Evolutionary conservation across 2,113 vertebrate genomes (phyloP).

Genomic region (Pungitius pungitius): DNA sequence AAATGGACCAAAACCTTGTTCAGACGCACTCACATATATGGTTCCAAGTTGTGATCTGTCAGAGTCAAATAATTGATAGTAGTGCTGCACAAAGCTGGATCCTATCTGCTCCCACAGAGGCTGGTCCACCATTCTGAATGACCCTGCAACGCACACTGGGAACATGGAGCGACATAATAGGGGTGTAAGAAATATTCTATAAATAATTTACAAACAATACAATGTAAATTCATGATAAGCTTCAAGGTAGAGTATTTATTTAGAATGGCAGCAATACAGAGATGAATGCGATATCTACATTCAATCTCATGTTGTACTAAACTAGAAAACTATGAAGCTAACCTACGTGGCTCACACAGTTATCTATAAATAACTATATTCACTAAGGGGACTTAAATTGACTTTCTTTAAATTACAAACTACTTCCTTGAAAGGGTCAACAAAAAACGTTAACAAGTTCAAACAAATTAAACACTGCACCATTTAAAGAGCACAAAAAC

Average conservation of each 20-base stretch:
- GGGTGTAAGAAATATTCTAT: not conserved
- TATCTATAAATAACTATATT: not conserved
- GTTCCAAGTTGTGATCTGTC: slow-evolving; percentile 93
- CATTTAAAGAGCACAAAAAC: not conserved
- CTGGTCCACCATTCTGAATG: slow-evolving; percentile 97
- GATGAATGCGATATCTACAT: not conserved
- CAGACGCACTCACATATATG: slow-evolving; percentile 93
- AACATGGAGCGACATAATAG: not conserved
- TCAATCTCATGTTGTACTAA: not conserved
- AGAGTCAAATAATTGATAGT: slow-evolving; percentile 96
- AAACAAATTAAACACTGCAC: not conserved
- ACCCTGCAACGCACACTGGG: slow-evolving; percentile 84
- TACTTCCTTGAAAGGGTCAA: not conserved
- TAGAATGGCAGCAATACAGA: not conserved
- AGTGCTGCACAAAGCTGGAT: slow-evolving; percentile 97
- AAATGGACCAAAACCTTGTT: not conserved
- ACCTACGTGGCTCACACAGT: not conserved
- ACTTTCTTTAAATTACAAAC: too few species aligned
- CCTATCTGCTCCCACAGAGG: slow-evolving; percentile 99
- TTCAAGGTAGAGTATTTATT: not conserved
- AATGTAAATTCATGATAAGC: not conserved
- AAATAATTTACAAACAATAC: not conserved
- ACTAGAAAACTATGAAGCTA: not conserved
- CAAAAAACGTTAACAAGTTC: not conserved
- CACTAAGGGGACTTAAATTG: not conserved